phyloP scores from a whole-genome alignment of 2,888 invertebrate genomes.

The Eremobia ochroleuca region DNA sequence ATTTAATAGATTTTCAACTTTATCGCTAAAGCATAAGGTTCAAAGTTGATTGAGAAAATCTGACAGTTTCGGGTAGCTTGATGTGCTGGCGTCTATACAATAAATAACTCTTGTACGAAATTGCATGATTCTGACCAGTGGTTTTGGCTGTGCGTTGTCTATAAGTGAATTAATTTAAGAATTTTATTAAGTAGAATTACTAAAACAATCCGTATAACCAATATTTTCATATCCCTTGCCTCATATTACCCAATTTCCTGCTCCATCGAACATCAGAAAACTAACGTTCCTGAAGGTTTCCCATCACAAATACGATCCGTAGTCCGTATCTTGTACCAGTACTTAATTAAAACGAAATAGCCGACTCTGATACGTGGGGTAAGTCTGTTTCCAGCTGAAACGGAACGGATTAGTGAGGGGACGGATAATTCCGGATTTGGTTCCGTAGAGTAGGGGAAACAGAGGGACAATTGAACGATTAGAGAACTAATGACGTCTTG shows the following conservation, averaged over 20 bases:
- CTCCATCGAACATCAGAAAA: slow-evolving; percentile 21
- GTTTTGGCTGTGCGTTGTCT: too few relatives aligned
- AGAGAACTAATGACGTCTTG: slow-evolving; percentile 45
- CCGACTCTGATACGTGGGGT: slow-evolving; percentile 47
- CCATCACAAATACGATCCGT: slow-evolving; percentile 34
- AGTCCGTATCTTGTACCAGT: slow-evolving; percentile 14
- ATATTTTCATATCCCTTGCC: not conserved
- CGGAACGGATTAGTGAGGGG: slow-evolving; percentile 55
- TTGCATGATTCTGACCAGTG: too few relatives aligned
- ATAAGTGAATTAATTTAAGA: too few relatives aligned
- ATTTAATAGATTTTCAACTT: too few relatives aligned
- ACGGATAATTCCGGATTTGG: slow-evolving; percentile 55
- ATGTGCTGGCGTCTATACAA: too few relatives aligned
- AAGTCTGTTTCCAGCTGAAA: slow-evolving; percentile 32
- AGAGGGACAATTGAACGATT: slow-evolving; percentile 51
- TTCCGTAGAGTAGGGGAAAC: slow-evolving; percentile 23
- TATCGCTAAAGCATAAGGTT: too few relatives aligned
- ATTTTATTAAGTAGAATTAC: not conserved
- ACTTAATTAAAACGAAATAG: slow-evolving; percentile 63
- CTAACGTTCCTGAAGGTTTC: not conserved
- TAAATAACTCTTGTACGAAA: too few relatives aligned
- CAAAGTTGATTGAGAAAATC: too few relatives aligned
- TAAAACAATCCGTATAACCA: not conserved
- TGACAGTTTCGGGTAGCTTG: too few relatives aligned
- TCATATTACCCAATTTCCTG: slow-evolving; percentile 10